phyloP scores from a whole-genome alignment of 2,888 invertebrate genomes.

The Parasteatoda lunata region DNA sequence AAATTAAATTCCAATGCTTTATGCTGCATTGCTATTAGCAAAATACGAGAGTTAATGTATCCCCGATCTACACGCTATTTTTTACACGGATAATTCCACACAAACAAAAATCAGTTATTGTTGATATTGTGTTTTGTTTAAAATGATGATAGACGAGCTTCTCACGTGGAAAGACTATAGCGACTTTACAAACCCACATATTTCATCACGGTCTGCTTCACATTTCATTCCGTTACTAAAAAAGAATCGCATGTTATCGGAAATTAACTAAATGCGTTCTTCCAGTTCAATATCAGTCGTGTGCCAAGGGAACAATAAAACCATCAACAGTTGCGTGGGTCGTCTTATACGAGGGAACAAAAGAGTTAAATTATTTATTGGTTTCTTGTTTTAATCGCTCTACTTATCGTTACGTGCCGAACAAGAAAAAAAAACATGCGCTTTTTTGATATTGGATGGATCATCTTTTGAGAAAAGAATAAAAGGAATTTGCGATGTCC shows the following conservation, averaged over 20 bases:
- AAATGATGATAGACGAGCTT: too few species aligned
- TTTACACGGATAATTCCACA: too few species aligned
- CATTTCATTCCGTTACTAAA: background rate
- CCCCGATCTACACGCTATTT: too few species aligned
- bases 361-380: background rate
- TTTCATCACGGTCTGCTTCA: background rate
- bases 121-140: too few species aligned
- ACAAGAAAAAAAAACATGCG: too few species aligned
- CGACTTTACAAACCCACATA: background rate
- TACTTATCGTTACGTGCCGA: background rate
- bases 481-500: background rate
- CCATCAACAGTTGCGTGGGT: slow-evolving; percentile 16
- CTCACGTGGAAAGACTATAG: too few species aligned
- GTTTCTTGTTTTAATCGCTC: slow-evolving; percentile 38
- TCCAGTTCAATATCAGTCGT: background rate
- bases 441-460: background rate
- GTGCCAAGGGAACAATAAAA: slow-evolving; percentile 7
- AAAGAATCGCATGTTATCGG: too few species aligned
- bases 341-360: slow-evolving; percentile 9
- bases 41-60: too few species aligned
- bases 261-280: too few species aligned
- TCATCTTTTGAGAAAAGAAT: background rate
- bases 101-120: too few species aligned
- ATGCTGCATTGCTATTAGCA: too few species aligned
- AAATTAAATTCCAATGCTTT: too few species aligned